Evolutionary conservation across 2,888 invertebrate species (phyloP), one percentile per base, ranked within the genome.

Genomic region (Apodemia mormo): DNA sequence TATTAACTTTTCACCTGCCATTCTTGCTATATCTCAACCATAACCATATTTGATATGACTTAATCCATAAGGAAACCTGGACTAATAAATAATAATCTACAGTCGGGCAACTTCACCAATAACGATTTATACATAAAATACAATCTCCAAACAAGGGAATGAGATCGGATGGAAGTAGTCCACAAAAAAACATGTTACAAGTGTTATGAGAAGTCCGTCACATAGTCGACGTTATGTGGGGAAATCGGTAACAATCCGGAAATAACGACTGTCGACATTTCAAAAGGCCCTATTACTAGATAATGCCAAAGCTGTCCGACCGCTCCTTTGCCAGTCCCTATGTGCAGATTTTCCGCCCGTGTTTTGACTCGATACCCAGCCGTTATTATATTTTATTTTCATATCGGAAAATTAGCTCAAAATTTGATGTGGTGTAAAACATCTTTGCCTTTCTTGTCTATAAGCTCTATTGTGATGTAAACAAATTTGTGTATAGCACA

Each of bases 231-330:
- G 61, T 61, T 61, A 33, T 61, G 61, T 61, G 33, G 61, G 33
- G 61, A 61, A 61, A 61, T 61, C 61, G 61, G 61, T 61, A 61
- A 61, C 61, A 61, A 61, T 61, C 61, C 61, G 61, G 61, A 61
- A 61, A 61, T 61, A 61, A 61, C 61, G 33, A 61, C 30, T 61
- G 61, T 30, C 61, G 61, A 61, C 61, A 61, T 61, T 61, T 61
- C 61, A 61, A 61, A 61, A 33, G 61, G 61, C 61, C 61, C 61
- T 61, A 61, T 33, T 61, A 61, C 61, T 61, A 30, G 58, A 58
- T 61, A 61, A 61, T 61, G 61, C 61, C 61, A 61, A 61, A 61
- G 61, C 61, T 61, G 61, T 61, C 33, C 61, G 33, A 61, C 61
- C 61, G 61, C 61, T 33, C 14, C 61, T 61, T 61, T 33, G 14